Base-by-base conservation (phyloP, 2,113 vertebrate species). In the Hyla sarda region DNA sequence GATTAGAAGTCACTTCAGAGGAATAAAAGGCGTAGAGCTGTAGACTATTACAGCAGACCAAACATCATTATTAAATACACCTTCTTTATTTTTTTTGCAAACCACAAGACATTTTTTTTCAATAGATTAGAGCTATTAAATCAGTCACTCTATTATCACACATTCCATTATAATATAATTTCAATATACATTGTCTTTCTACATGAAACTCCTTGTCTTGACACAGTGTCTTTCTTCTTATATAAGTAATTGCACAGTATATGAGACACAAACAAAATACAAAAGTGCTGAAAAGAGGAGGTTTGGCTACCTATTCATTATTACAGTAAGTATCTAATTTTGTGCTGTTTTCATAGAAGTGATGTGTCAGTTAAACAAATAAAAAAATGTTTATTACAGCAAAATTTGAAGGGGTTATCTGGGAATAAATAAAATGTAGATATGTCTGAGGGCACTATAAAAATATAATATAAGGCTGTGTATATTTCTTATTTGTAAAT, bases 1-100 rank as follows among this genome's bases (percentile, higher is more conserved):
- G 79, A 82, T 82, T 82, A 82, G 58, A 69, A 16, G 62, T 5
- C 41, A 47, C 47, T 82, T 82, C n/a, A 82, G 25, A 28, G 16
- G 23, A 69, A 48, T 45, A 62, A 81, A 60, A 50, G 12, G 14
- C 47, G 47, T 65, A 41, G 25, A 47, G 58, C 79, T 65, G 30
- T 34, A 45, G 37, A 19, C 41, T 67, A 19, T 69, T 47, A 19
- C 58, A 69, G 45, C 58, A 60, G 79, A 30, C 21, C 19, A 67
- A 28, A 19, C 28, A 41, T 82, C n/a, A 56, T 78, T 34, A 67
- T 67, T 67, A 7, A 50, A 50, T 67, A 67, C 21, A 30, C 23
- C 41, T 41, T n/a, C n/a, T n/a, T n/a, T n/a, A n/a, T n/a, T n/a
- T n/a, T 67, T 67, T 30, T 37, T 45, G n/a, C 45, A 62, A 82